Percentiles rank a stretch among this genome's conserved stretches.
These are phyloP conservation scores for Meganola albula DNA, from an alignment of 2,888 invertebrate genomes.

Conservation along the genomic window DNA sequence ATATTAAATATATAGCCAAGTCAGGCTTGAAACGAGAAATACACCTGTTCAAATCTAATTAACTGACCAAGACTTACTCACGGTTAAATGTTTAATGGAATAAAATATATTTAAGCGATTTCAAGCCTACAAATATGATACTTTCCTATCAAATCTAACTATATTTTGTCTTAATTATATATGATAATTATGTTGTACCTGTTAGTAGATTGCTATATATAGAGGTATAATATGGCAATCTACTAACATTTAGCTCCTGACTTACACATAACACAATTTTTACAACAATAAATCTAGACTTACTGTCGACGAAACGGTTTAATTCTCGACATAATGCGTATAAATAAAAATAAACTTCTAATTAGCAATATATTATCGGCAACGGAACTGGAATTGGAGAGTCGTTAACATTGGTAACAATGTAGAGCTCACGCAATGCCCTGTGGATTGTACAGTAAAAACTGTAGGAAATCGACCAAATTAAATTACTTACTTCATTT, in stretches of 20 bases:
- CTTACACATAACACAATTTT: slow-evolving; percentile 20
- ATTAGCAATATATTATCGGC: slow-evolving; percentile 60
- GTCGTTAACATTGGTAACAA: slow-evolving; percentile 54
- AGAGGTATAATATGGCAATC: too few relatives aligned
- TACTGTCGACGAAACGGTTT: slow-evolving; percentile 25
- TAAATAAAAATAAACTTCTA: slow-evolving; percentile 39
- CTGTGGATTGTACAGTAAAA: slow-evolving; percentile 65
- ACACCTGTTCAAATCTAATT: too few relatives aligned
- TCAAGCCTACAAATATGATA: too few relatives aligned
- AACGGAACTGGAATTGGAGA: slow-evolving; percentile 50
- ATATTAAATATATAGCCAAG: too few relatives aligned
- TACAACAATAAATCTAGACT: slow-evolving; percentile 26
- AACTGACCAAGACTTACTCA: too few relatives aligned
- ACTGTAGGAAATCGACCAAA: slow-evolving; percentile 64
- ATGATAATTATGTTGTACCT: slow-evolving; percentile 7
- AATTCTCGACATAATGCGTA: slow-evolving; percentile 33
- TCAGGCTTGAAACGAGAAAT: too few relatives aligned
- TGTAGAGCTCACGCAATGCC: slow-evolving; percentile 57
- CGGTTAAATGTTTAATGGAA: too few relatives aligned
- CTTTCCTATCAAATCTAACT: too few relatives aligned
- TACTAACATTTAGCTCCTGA: slow-evolving; percentile 15
- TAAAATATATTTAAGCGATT: too few relatives aligned
- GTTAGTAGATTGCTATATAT: slow-evolving; percentile 6
- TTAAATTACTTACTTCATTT: slow-evolving; percentile 31
- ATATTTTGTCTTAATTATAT: too few relatives aligned